phyloP scores from a whole-genome alignment of 2,113 vertebrate species.

The Phasianus colchicus region DNA sequence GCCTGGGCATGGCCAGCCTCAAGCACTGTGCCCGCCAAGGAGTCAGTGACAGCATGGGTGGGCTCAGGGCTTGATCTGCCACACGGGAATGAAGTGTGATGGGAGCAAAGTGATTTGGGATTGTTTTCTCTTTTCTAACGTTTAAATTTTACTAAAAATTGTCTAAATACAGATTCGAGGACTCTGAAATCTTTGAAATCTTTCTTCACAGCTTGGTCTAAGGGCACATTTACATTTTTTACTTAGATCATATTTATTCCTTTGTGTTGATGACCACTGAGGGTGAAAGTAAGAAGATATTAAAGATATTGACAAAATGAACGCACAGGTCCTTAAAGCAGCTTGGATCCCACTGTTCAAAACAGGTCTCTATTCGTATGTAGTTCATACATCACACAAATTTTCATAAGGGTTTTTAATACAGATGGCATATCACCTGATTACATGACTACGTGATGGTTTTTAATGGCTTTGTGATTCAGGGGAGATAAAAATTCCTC shows the following conservation, averaged over 20 bases:
- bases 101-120: not conserved
- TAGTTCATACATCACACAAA: not conserved
- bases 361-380: not conserved
- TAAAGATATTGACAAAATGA: constrained; percentile 12
- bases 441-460: constrained; percentile 50
- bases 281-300: not conserved
- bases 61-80: not conserved
- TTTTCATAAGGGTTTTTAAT: constrained; percentile 22
- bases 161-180: not conserved
- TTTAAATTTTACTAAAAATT: not conserved
- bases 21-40: fast-evolving
- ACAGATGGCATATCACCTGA: constrained; percentile 34
- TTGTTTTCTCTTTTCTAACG: not conserved
- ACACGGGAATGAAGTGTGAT: not conserved
- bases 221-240: constrained; percentile 34
- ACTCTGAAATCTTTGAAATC: constrained; percentile 35
- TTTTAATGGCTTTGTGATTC: constrained; percentile 56
- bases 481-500: constrained; percentile 62
- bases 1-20: not conserved
- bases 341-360: not conserved
- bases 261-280: not conserved
- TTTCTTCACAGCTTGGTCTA: not conserved
- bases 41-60: fast-evolving
- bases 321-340: not conserved
- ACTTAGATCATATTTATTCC: not conserved